These are phyloP conservation scores for Fregetta grallaria DNA, from an alignment of 2,113 vertebrate species.

Conservation along the genomic window DNA sequence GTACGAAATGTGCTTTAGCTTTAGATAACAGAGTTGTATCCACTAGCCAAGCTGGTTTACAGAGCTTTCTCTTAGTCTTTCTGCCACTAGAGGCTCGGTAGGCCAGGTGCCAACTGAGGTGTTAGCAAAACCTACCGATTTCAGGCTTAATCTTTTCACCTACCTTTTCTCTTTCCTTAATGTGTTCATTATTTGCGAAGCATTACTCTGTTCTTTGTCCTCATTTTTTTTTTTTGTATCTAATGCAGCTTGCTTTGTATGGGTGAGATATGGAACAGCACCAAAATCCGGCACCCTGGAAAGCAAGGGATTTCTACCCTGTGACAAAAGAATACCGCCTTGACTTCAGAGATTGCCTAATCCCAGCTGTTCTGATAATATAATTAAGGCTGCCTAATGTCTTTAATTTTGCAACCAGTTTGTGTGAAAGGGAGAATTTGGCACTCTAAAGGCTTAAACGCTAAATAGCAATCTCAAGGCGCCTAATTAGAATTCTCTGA, in stretches of 20 bases:
- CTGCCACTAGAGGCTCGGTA: conserved; percentile 73
- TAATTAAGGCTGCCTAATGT: conserved; percentile 99
- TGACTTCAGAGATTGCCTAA: conserved; percentile 99
- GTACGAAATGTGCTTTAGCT: conserved; percentile 74
- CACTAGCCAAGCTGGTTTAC: conserved; percentile 67
- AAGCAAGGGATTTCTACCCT: conserved; percentile 89
- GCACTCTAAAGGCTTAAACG: conserved; percentile 88
- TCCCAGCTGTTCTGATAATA: conserved; percentile 99
- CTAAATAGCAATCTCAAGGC: conserved; percentile 93
- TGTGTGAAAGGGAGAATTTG: conserved; percentile 89
- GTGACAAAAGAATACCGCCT: conserved; percentile 96
- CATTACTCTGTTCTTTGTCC: conserved; percentile 86
- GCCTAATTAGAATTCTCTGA: conserved; percentile 99
- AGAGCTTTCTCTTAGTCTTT: conserved; percentile 59
- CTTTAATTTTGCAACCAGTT: conserved; percentile 97
- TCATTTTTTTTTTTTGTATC: conserved; percentile 75
- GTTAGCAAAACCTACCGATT: conserved; percentile 79
- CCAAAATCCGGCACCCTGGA: conserved; percentile 89
- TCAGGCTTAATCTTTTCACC: conserved; percentile 93
- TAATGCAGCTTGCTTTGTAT: conserved; percentile 92
- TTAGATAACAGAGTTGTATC: conserved; percentile 79
- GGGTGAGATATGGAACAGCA: conserved; percentile 88
- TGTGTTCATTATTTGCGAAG: conserved; percentile 90
- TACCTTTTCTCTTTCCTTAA: conserved; percentile 84
- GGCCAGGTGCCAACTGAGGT: conserved; percentile 79